Evolutionary conservation across 2,113 vertebrate genomes (phyloP).

Genomic region (Campylorhamphus procurvoides): DNA sequence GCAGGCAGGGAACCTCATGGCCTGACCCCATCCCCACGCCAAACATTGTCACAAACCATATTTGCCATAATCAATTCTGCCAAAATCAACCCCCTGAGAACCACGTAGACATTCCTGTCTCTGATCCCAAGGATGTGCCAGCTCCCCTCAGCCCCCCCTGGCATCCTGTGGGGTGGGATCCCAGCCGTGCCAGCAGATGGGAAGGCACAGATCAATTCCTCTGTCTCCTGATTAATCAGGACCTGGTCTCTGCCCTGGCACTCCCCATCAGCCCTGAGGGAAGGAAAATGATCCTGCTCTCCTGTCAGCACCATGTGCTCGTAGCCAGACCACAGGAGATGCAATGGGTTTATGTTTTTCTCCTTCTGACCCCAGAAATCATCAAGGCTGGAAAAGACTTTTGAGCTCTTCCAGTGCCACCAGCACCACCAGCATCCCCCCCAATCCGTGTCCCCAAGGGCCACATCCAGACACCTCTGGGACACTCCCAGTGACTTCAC

Average conservation of each 20-base stretch:
- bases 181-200: neutral
- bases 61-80: neutral
- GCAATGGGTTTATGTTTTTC: neutral
- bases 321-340: neutral
- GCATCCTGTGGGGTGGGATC: neutral
- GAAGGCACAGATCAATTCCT: neutral
- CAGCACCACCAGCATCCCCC: neutral
- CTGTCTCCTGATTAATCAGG: neutral
- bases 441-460: neutral
- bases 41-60: neutral
- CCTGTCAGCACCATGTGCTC: neutral
- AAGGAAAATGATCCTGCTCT: neutral
- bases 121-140: neutral
- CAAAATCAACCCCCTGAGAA: neutral
- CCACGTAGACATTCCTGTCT: neutral
- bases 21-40: accelerated
- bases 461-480: neutral
- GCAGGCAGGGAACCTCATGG: neutral
- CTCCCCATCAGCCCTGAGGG: neutral
- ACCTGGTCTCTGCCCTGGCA: neutral
- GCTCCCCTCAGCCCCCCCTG: neutral
- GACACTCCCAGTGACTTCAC: accelerated
- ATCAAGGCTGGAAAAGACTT: neutral
- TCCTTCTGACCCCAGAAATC: neutral
- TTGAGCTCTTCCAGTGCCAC: neutral